A percentile compares a stretch with the other conserved stretches of the same genome.
phyloP scores from a whole-genome alignment of 2,888 invertebrate species.

The Macaria liturata region DNA sequence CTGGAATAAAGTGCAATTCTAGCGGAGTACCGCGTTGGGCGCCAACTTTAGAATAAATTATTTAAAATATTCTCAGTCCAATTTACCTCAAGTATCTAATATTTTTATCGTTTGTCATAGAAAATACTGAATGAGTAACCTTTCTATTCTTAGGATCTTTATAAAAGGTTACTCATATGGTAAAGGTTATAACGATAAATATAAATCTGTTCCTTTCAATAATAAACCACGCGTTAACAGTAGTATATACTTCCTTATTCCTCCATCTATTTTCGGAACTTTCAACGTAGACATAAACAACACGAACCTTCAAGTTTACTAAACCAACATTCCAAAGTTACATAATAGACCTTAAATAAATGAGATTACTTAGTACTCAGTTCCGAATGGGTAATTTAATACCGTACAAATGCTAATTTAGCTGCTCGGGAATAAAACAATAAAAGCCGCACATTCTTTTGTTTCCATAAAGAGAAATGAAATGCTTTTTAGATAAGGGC shows the following conservation, averaged over 20 bases:
- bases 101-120: too few species aligned
- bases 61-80: not conserved
- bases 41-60: conserved; percentile 24
- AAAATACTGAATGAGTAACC: too few species aligned
- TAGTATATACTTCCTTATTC: too few species aligned
- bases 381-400: conserved; percentile 25
- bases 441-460: conserved; percentile 23
- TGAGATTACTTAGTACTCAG: conserved; percentile 17
- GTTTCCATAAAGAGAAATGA: conserved; percentile 26
- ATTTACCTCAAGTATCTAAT: too few species aligned
- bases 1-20: conserved; percentile 1
- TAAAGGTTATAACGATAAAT: too few species aligned
- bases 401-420: conserved; percentile 21
- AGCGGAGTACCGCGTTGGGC: conserved; percentile 33
- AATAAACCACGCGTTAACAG: too few species aligned
- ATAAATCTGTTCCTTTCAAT: too few species aligned
- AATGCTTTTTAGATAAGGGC: conserved; percentile 26
- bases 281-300: too few species aligned
- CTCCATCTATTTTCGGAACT: too few species aligned
- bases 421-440: conserved; percentile 18
- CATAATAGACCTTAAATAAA: conserved; percentile 17
- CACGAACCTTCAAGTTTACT: not conserved
- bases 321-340: conserved; percentile 8
- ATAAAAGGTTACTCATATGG: too few species aligned
- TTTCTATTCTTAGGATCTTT: too few species aligned